Conservation (phyloP, 2,113 vertebrate genomes). For the Aspidoscelis tigris region DNA sequence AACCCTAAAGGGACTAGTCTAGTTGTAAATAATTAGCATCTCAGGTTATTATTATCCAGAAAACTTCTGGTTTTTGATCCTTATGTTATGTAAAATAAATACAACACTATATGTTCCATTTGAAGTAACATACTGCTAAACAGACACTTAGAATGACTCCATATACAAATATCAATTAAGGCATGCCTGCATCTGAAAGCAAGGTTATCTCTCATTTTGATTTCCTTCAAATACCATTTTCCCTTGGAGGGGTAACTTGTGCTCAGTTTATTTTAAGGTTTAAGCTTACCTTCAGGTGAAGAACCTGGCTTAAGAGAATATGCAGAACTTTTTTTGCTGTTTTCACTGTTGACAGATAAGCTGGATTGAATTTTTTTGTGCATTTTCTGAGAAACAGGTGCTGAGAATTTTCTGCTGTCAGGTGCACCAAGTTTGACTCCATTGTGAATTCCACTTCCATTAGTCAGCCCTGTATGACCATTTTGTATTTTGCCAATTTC, state of each 20-base stretch:
- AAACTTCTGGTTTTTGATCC: not conserved
- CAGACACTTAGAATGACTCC: conserved; percentile 38
- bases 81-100: conserved; percentile 14
- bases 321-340: conserved; percentile 88
- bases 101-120: not conserved
- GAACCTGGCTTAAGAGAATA: conserved; percentile 88
- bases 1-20: too few species aligned
- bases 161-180: conserved; percentile 25
- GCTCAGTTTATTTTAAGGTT: conserved; percentile 42
- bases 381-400: conserved; percentile 92
- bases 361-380: conserved; percentile 93
- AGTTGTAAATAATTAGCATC: not conserved
- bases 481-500: conserved; percentile 79
- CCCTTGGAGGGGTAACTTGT: conserved; percentile 56
- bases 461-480: conserved; percentile 74
- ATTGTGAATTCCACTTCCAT: conserved; percentile 80
- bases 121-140: conserved; percentile 27
- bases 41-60: not conserved
- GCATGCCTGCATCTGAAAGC: conserved; percentile 47
- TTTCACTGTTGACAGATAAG: conserved; percentile 90
- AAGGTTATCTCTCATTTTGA: conserved; percentile 49
- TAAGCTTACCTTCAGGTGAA: conserved; percentile 90
- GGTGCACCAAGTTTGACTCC: conserved; percentile 67
- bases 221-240: conserved; percentile 63
- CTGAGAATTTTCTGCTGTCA: conserved; percentile 80